Evolutionary conservation across 64 coral and sea anemone species (phyloP), one percentile per base, ranked within the genome.

Genomic region (Montipora cactus): DNA sequence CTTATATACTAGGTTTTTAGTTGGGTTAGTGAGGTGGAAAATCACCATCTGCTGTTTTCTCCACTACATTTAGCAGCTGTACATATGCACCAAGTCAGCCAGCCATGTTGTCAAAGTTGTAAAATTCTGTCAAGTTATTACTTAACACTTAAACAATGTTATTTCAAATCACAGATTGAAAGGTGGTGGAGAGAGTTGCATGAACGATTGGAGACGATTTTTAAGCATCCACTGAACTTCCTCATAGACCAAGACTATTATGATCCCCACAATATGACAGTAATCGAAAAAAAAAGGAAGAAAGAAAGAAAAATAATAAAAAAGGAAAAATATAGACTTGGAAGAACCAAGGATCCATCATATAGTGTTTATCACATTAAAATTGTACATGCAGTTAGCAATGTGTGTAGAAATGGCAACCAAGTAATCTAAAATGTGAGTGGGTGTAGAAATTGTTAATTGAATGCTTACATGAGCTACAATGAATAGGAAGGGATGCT

Each of bases 221-320:
- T 76, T 50, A 91, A 91, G 69, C 55, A 83, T 75, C 79, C 49
- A 49, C 69, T 91, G 69, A 91, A 83, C 79, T 78, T 48, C 55
- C 77, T 84, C 9, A 91, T 83, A 73, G 90, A 91, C 79, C 90
- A 91, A 59, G 80, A 79, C 10, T 69, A 92, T 92, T 92, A 84
- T 92, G 90, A 84, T 59, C 90, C 90, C 74, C 69, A 92, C 61
- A 83, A 92, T 76, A 77, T 52, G 15, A 92, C 5, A 59, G 58
- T 78, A 78, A 62, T 58, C 62, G 22, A 59, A 79, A 57, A 75
- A 75, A 78, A 44, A 59, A 59, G 49, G 25, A 69, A 37, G 67
- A 64, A 64, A 64, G 55, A 83, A 57, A 3, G 18, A 81, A 83
- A 45, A 28, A 4, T 14, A 47, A 77, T 52, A 53, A n/a, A 79